Percentiles rank a stretch among this genome's conserved stretches.
Conservation (phyloP, 2,888 invertebrate genomes). For the Euzophera pinguis region DNA sequence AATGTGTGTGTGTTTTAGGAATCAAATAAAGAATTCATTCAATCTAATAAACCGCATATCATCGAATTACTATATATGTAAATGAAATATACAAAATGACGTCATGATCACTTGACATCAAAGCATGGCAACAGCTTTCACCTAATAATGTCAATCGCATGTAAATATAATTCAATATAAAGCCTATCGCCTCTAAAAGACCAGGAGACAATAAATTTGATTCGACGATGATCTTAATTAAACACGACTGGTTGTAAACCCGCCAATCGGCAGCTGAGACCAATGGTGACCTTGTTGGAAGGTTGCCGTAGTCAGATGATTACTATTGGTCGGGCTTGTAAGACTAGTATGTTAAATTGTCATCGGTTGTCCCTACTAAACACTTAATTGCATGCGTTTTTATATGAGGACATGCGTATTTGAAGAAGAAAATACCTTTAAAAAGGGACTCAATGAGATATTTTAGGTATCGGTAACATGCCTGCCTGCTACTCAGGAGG, state of each 20-base stretch:
- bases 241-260: slow-evolving; percentile 15
- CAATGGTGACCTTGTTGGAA: slow-evolving; percentile 20
- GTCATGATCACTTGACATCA: not conserved
- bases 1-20: too few species aligned
- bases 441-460: too few species aligned
- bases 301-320: slow-evolving; percentile 2
- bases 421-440: too few species aligned
- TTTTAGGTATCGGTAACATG: too few species aligned
- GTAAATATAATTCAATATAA: slow-evolving; percentile 23
- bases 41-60: too few species aligned
- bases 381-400: not conserved
- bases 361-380: not conserved
- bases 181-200: slow-evolving; percentile 15
- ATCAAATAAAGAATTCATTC: too few species aligned
- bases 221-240: slow-evolving; percentile 15
- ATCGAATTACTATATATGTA: not conserved
- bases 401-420: not conserved
- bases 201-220: slow-evolving; percentile 14
- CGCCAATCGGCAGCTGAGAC: slow-evolving; percentile 19
- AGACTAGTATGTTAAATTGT: not conserved
- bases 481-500: too few species aligned
- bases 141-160: slow-evolving; percentile 25
- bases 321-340: slow-evolving; percentile 4
- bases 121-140: slow-evolving; percentile 19
- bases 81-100: not conserved